phyloP scores from a whole-genome alignment of 2,113 vertebrate species.

The Mus spicilegus region DNA sequence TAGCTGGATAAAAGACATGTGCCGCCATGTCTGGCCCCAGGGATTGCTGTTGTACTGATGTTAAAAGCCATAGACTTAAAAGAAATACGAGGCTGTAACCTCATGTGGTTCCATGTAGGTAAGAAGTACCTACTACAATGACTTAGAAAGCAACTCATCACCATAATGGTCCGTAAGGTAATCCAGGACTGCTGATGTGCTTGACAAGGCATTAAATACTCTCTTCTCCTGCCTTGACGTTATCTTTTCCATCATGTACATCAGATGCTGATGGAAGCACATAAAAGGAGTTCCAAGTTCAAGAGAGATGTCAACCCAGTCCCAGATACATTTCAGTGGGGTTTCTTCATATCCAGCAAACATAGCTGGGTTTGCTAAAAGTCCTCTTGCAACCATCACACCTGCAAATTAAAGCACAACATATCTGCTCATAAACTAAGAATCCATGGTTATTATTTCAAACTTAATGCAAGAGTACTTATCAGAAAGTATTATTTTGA shows the following conservation, averaged over 20 bases:
- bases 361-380: slow-evolving; percentile 97
- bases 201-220: slow-evolving; percentile 95
- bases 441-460: slow-evolving; percentile 45
- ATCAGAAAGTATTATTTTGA: slow-evolving; percentile 36
- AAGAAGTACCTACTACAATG: slow-evolving; percentile 55
- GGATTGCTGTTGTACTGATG: background rate
- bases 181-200: slow-evolving; percentile 96
- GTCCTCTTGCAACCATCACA: slow-evolving; percentile 96
- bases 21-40: background rate
- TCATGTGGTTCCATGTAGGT: background rate
- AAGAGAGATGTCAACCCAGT: slow-evolving; percentile 96
- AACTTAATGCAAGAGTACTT: slow-evolving; percentile 40
- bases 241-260: slow-evolving; percentile 98
- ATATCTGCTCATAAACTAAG: slow-evolving; percentile 15
- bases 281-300: slow-evolving; percentile 96
- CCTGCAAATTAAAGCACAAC: slow-evolving; percentile 84
- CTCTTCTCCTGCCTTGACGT: slow-evolving; percentile 96
- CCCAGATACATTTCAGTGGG: slow-evolving; percentile 94
- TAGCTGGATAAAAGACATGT: background rate
- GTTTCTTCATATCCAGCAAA: slow-evolving; percentile 96
- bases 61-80: slow-evolving; percentile 42
- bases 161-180: slow-evolving; percentile 93
- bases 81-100: slow-evolving; percentile 2
- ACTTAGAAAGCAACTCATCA: slow-evolving; percentile 57
- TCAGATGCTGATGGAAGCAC: slow-evolving; percentile 98